Evolutionary conservation across 1,140 invertebrate genomes (phyloP).

Genomic region (Pogonus chalceus): DNA sequence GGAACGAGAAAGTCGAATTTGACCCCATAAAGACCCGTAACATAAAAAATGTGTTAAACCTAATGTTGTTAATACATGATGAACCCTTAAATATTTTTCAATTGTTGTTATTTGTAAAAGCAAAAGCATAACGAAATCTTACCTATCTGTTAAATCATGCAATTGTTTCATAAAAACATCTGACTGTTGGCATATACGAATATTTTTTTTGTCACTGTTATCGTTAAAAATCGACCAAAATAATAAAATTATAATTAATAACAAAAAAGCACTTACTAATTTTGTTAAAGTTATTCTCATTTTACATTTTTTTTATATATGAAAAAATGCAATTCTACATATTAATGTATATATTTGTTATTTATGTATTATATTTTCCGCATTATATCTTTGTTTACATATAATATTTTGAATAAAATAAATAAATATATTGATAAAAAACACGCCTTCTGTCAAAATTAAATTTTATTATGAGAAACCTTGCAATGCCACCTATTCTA

Average conservation of each 20-base stretch:
- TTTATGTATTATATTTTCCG: no score
- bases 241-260: background rate
- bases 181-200: constrained; percentile 4
- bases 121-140: background rate
- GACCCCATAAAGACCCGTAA: constrained; percentile 8
- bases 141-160: constrained; percentile 6
- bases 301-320: no score
- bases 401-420: no score
- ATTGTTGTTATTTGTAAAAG: background rate
- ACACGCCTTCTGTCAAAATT: no score
- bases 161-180: constrained; percentile 8
- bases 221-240: background rate
- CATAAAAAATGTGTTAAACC: constrained; percentile 8
- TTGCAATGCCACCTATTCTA: no score
- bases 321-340: no score
- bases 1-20: constrained; percentile 4
- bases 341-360: no score
- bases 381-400: no score
- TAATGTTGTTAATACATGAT: constrained; percentile 1
- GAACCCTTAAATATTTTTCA: constrained; percentile 1
- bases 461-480: no score
- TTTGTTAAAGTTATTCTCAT: constrained; percentile 10
- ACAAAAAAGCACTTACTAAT: background rate
- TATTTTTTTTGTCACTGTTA: background rate
- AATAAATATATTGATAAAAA: no score